These are phyloP conservation scores for Eumacrocentrus americanus DNA, from an alignment of 2,888 invertebrate species.

Conservation along the genomic window DNA sequence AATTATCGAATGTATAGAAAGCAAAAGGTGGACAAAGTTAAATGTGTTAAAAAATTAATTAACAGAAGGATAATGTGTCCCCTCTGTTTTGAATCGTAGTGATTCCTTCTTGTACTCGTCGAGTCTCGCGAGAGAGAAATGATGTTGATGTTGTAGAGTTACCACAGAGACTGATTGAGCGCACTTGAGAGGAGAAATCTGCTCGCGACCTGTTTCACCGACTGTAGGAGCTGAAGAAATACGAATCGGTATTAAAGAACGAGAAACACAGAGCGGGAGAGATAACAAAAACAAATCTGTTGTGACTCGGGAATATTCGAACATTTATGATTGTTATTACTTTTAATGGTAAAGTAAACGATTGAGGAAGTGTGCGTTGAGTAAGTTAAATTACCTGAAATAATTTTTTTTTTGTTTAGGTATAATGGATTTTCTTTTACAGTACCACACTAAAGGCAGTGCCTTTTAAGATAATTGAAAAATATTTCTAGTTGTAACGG, in stretches of 20 bases:
- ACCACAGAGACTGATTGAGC: constrained; percentile 1
- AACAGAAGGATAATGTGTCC: too few species aligned
- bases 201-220: constrained; percentile 18
- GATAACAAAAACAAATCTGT: constrained; percentile 4
- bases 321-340: background rate
- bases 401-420: background rate
- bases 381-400: background rate
- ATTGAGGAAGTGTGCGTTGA: background rate
- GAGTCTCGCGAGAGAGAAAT: constrained; percentile 7
- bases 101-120: background rate
- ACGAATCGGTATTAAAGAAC: background rate
- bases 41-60: too few species aligned
- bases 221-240: constrained; percentile 11
- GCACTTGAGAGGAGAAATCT: background rate
- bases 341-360: constrained; percentile 14
- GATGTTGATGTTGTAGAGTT: constrained; percentile 14
- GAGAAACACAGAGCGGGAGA: background rate
- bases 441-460: background rate
- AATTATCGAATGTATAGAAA: constrained; percentile 4
- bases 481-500: background rate
- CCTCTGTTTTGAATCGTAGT: too few species aligned
- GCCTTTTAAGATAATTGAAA: background rate
- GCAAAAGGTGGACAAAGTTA: constrained; percentile 1
- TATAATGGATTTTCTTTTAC: background rate
- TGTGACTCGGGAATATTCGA: background rate